Conservation (phyloP, 2,888 invertebrate genomes). For the Drosophila borealis region DNA sequence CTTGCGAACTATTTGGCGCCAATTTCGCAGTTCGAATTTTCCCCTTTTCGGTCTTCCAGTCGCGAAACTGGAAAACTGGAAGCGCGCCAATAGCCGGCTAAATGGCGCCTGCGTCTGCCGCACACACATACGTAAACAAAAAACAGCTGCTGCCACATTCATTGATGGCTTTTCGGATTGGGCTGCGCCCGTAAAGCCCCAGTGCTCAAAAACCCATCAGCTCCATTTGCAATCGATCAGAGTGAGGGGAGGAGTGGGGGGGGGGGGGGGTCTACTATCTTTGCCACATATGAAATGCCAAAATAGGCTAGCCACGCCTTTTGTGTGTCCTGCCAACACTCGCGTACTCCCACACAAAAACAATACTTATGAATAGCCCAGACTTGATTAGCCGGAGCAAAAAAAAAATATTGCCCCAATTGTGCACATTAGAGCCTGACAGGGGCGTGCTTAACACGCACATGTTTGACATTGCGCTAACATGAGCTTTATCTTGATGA, state of each 20-base stretch:
- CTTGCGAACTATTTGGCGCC: conserved; percentile 61
- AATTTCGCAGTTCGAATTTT: conserved; percentile 57
- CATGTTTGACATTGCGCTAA: too few relatives aligned
- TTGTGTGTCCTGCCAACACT: conserved; percentile 36
- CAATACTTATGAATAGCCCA: conserved; percentile 22
- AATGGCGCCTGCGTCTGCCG: conserved; percentile 60
- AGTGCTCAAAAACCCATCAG: conserved; percentile 9
- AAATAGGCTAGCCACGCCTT: conserved; percentile 54
- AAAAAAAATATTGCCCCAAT: background rate
- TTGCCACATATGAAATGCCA: conserved; percentile 1
- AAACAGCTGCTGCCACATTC: conserved; percentile 52
- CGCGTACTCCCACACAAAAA: conserved; percentile 27
- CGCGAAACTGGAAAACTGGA: conserved; percentile 51
- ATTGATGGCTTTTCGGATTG: conserved; percentile 13
- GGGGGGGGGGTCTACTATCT: background rate
- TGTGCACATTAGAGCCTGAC: background rate
- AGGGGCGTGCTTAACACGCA: too few relatives aligned
- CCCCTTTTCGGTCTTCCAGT: conserved; percentile 50
- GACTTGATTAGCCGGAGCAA: conserved; percentile 15
- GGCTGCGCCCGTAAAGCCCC: background rate
- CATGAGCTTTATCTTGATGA: too few relatives aligned
- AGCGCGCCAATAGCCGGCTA: conserved; percentile 46
- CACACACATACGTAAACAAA: conserved; percentile 55
- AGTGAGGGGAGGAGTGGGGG: background rate
- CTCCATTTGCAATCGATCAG: conserved; percentile 7